Evolutionary conservation across 2,113 vertebrate genomes (phyloP), one percentile per base, ranked within the genome.

Genomic region (Ammodramus savannarum): DNA sequence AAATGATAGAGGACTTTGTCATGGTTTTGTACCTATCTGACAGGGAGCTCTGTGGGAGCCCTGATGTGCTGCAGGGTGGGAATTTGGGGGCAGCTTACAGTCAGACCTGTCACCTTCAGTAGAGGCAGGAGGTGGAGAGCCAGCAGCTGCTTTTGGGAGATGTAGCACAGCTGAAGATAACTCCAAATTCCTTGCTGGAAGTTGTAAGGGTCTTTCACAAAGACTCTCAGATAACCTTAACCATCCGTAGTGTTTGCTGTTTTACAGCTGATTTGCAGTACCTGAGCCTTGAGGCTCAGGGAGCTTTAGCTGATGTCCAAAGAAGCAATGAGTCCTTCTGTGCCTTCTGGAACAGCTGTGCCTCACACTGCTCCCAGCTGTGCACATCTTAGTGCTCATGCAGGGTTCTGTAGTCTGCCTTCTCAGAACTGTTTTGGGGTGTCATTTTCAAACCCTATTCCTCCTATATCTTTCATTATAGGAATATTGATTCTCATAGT

Each of bases 351-450:
- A 58, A 18, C 25, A 80, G 38, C 39, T 73, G 49, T 34, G 20
- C 13, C 43, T 67, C 46, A 67, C 6, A 0, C 7, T 11, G 2
- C 16, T 87, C 11, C 16, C 18, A 3, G 0, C 5, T 58, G 11
- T 19, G 19, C 19, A 16, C 8, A 2, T 68, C 57, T 51, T 32
- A 26, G 8, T 27, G 16, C 18, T 43, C 38, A 9, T 41, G 7
- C 17, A 66, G 39, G 2, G 12, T 49, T 83, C 51, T 65, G 32
- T 16, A 48, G 11, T 38, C 26, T 14, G 0, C 23, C 29, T 71
- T 61, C 62, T 88, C 62, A 52, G 21, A 86, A 73, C 19, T 2
- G 0, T 8, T 65, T 88, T 73, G 41, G 17, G 52, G 9, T 26
- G 12, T 22, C 3, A 16, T 86, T 85, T 86, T 86, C 17, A 41